Percentiles rank a stretch among this genome's conserved stretches.
Evolutionary conservation across 2,113 vertebrate genomes (phyloP).

Genomic region (Limnothrissa miodon): DNA sequence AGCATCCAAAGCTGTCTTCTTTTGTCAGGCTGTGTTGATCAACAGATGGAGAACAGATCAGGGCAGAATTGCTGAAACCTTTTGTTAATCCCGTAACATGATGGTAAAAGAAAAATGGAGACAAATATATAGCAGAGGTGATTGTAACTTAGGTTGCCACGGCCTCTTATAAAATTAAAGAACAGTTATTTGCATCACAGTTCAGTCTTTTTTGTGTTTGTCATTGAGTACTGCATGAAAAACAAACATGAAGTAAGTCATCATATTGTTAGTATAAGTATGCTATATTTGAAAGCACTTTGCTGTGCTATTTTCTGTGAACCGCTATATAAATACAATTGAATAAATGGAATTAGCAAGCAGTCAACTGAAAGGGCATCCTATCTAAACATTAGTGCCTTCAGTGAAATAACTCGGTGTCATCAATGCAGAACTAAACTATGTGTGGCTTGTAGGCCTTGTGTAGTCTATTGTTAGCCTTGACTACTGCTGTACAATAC

Average conservation of each 20-base stretch:
- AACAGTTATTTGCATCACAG: neutral
- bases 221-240: neutral
- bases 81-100: neutral
- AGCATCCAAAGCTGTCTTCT: neutral
- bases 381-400: neutral
- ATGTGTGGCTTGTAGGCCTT: neutral
- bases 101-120: neutral
- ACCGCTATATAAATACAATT: too few relatives aligned
- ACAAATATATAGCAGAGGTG: neutral
- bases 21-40: neutral
- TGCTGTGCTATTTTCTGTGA: too few relatives aligned
- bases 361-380: neutral
- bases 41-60: neutral
- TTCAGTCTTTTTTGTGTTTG: neutral
- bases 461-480: neutral
- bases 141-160: neutral
- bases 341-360: neutral
- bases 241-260: neutral
- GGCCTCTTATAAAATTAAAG: conserved; percentile 3
- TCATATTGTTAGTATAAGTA: neutral
- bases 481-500: neutral
- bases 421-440: neutral
- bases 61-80: neutral
- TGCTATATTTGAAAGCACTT: neutral
- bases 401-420: neutral